These are phyloP conservation scores for Diceros bicornis DNA, from an alignment of 2,797 vertebrate species.

Conservation along the genomic window DNA sequence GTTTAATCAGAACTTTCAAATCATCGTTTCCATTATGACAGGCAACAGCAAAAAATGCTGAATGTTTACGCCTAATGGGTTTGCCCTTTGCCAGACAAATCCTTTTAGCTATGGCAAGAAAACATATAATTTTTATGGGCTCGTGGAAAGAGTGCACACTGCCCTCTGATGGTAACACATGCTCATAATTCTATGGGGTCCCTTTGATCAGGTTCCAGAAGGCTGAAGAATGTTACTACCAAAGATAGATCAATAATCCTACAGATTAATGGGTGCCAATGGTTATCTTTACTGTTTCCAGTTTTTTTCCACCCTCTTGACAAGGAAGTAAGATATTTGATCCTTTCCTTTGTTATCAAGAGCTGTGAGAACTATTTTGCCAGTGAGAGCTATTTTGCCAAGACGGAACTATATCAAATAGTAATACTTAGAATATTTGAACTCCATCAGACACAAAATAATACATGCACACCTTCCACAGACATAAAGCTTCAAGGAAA, in stretches of 20 bases:
- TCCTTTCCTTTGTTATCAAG: slow-evolving; percentile 30
- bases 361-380: not conserved
- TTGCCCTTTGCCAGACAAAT: slow-evolving; percentile 88
- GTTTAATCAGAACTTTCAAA: slow-evolving; percentile 82
- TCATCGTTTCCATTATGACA: slow-evolving; percentile 80
- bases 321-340: slow-evolving; percentile 27
- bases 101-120: slow-evolving; percentile 83
- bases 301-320: not conserved
- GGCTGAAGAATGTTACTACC: not conserved
- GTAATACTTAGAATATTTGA: slow-evolving; percentile 41
- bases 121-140: slow-evolving; percentile 68
- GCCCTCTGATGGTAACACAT: slow-evolving; percentile 86
- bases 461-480: not conserved
- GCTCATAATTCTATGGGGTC: slow-evolving; percentile 58
- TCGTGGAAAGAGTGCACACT: slow-evolving; percentile 83
- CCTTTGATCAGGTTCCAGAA: not conserved
- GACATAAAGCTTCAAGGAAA: not conserved
- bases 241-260: not conserved
- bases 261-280: not conserved
- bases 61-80: slow-evolving; percentile 87
- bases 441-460: not conserved
- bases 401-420: not conserved
- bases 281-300: not conserved
- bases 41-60: slow-evolving; percentile 83
- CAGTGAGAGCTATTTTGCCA: not conserved